phyloP scores from a whole-genome alignment of 2,888 invertebrate species.

The Drosophila leonis region DNA sequence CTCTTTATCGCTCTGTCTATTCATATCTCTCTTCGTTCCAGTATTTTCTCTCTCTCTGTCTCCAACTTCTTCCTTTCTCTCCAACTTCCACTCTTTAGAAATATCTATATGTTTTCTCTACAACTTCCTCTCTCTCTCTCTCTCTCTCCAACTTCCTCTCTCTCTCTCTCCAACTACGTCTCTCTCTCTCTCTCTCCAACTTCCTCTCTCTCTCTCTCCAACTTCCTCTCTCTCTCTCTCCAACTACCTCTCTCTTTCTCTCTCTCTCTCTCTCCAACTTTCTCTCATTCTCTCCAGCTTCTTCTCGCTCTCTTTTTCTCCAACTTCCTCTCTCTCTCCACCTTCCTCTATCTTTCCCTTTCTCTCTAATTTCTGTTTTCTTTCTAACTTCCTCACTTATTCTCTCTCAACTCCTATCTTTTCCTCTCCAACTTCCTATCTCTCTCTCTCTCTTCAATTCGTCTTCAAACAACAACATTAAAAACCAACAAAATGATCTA shows the following conservation, averaged over 20 bases:
- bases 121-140: not conserved
- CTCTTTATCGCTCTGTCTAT: too few relatives aligned
- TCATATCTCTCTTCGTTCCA: too few relatives aligned
- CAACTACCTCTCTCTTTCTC: not conserved
- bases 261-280: not conserved
- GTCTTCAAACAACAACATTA: not conserved
- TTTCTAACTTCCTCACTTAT: not conserved
- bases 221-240: not conserved
- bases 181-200: not conserved
- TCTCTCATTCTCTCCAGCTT: too few relatives aligned
- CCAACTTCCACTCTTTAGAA: too few relatives aligned
- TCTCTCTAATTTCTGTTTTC: not conserved
- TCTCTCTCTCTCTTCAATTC: not conserved
- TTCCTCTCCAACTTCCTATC: not conserved
- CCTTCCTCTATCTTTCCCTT: not conserved
- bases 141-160: not conserved
- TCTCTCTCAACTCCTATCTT: not conserved
- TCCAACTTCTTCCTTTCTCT: too few relatives aligned
- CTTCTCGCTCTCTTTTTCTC: not conserved
- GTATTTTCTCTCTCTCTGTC: too few relatives aligned
- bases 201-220: too few relatives aligned
- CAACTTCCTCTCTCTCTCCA: not conserved
- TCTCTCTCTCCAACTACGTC: not conserved
- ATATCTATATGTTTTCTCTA: too few relatives aligned
- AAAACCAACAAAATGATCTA: constrained; percentile 5